phyloP scores from a whole-genome alignment of 2,888 invertebrate genomes.

The Subacronicta megacephala region DNA sequence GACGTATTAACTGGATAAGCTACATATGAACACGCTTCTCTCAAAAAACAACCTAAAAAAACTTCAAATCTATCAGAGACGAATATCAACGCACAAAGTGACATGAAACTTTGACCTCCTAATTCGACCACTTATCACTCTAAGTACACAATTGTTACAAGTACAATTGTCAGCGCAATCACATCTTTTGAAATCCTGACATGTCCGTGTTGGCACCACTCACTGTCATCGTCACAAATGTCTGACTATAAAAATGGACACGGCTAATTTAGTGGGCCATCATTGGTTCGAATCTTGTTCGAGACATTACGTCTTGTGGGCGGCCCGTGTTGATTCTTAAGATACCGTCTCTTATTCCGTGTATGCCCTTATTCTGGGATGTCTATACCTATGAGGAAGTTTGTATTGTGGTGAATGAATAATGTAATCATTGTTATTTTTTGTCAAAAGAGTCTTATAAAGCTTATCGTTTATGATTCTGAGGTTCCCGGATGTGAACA shows the following conservation, averaged over 20 bases:
- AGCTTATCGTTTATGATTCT: not conserved
- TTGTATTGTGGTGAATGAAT: conserved; percentile 1
- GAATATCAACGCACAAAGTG: conserved; percentile 17
- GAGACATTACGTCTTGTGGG: conserved; percentile 76
- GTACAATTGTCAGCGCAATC: conserved; percentile 64
- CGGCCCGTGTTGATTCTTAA: conserved; percentile 78
- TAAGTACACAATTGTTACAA: conserved; percentile 39
- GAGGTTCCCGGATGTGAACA: not conserved
- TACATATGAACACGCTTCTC: not conserved
- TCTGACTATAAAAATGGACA: conserved; percentile 77
- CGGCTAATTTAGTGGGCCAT: conserved; percentile 79
- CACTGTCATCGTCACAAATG: conserved; percentile 79
- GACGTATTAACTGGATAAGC: no score
- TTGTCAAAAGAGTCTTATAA: not conserved
- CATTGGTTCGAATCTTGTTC: conserved; percentile 73
- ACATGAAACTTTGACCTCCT: conserved; percentile 17
- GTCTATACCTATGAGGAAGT: conserved; percentile 3
- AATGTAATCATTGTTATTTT: conserved; percentile 9
- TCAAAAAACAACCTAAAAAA: conserved; percentile 5
- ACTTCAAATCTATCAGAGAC: not conserved
- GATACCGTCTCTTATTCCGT: conserved; percentile 68
- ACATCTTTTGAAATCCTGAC: conserved; percentile 68
- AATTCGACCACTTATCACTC: conserved; percentile 29
- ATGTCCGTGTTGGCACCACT: conserved; percentile 68
- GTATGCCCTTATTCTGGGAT: conserved; percentile 60